Percentiles rank a stretch among this genome's conserved stretches.
Evolutionary conservation across 2,797 vertebrate species (phyloP).

Genomic region (Geotrypetes seraphini): DNA sequence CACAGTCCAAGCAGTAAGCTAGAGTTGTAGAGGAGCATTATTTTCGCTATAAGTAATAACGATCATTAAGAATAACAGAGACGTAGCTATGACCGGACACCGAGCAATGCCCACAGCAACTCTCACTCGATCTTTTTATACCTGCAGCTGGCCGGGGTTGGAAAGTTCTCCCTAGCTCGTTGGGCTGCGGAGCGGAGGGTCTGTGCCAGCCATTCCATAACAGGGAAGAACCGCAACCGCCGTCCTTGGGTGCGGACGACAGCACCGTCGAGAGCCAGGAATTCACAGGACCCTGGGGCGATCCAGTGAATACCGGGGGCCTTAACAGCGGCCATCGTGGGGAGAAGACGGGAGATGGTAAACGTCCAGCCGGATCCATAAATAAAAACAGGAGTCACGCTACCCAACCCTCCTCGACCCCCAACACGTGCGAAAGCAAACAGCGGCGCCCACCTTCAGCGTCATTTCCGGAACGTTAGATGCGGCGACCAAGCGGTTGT

Average conservation of each 20-base stretch:
- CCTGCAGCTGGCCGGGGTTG: too few species aligned
- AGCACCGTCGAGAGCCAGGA: not conserved
- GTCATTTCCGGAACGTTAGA: slow-evolving; percentile 13
- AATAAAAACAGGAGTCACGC: not conserved
- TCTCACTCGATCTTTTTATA: too few species aligned
- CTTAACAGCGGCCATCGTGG: slow-evolving; percentile 5
- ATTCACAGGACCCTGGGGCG: not conserved
- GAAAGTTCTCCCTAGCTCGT: too few species aligned
- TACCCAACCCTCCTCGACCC: too few species aligned
- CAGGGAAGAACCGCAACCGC: not conserved
- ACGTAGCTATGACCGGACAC: not conserved
- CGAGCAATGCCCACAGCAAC: not conserved
- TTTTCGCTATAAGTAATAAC: too few species aligned
- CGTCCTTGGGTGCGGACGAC: not conserved
- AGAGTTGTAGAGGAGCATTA: too few species aligned
- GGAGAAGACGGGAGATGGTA: not conserved
- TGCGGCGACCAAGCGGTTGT: too few species aligned
- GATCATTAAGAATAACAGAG: too few species aligned
- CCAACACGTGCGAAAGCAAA: rapidly evolving
- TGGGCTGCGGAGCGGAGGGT: too few species aligned
- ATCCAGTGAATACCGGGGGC: slow-evolving; percentile 1
- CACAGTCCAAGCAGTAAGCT: too few species aligned
- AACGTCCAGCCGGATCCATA: slow-evolving; percentile 21
- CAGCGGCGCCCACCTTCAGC: rapidly evolving
- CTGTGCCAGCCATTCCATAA: not conserved